Percentiles rank a stretch among this genome's conserved stretches.
phyloP scores from a whole-genome alignment of 2,113 vertebrate genomes.

The Campylorhamphus procurvoides region DNA sequence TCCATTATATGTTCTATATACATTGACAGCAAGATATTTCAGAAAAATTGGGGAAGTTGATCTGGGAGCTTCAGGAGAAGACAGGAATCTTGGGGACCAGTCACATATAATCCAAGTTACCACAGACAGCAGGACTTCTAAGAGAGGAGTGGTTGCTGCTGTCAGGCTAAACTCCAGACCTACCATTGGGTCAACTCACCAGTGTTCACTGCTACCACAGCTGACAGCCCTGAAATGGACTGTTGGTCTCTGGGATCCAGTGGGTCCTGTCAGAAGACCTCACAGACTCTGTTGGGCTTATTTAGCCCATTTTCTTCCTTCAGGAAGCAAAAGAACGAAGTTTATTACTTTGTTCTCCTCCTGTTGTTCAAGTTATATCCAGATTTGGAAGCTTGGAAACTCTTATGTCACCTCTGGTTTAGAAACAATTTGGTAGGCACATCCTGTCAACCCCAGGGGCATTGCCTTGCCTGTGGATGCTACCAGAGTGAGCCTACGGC shows the following conservation, averaged over 20 bases:
- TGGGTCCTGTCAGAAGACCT: not conserved
- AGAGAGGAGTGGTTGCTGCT: not conserved
- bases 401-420: not conserved
- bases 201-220: not conserved
- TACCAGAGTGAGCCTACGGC: not conserved
- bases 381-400: not conserved
- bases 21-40: not conserved
- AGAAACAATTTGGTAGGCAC: not conserved
- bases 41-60: not conserved
- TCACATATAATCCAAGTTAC: not conserved
- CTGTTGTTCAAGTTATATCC: not conserved
- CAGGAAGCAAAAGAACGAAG: not conserved
- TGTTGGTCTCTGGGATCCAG: not conserved
- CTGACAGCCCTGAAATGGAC: not conserved
- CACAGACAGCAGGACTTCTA: fast-evolving
- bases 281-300: not conserved
- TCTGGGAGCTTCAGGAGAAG: not conserved
- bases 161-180: not conserved
- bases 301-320: not conserved
- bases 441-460: not conserved
- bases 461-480: not conserved
- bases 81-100: not conserved
- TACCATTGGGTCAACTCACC: not conserved
- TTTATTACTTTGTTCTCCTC: not conserved
- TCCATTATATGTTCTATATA: not conserved